Conservation (phyloP, 1,140 invertebrate species). For the Apolygus lucorum region DNA sequence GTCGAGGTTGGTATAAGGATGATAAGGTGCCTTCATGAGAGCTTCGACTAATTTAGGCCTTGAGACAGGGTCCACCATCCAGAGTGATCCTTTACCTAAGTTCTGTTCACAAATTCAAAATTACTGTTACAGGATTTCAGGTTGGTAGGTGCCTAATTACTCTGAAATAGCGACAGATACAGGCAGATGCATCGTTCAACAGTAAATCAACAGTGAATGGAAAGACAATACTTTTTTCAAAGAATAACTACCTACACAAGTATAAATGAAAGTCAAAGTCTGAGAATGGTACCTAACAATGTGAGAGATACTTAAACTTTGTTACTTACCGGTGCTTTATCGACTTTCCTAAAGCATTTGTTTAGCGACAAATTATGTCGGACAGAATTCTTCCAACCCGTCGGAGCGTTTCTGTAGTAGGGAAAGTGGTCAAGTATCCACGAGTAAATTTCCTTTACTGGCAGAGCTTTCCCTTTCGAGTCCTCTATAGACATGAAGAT, state of each 20-base stretch:
- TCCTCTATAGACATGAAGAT: conserved; percentile 98
- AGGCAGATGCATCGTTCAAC: no score
- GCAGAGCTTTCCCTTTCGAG: conserved; percentile 74
- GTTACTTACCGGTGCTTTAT: conserved; percentile 68
- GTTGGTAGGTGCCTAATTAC: no score
- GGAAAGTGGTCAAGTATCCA: conserved; percentile 96
- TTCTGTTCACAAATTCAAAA: conserved; percentile 49
- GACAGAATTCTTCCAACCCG: conserved; percentile 97
- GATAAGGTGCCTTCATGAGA: conserved; percentile 70
- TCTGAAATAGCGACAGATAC: no score
- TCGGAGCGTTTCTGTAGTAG: conserved; percentile 91
- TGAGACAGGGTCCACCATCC: conserved; percentile 88
- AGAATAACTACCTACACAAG: not conserved
- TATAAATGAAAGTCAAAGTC: no score
- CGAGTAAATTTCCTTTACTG: conserved; percentile 95
- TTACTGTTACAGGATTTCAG: no score
- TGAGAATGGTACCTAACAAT: conserved; percentile 8
- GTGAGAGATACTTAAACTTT: not conserved
- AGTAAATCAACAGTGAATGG: no score
- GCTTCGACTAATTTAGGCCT: conserved; percentile 77
- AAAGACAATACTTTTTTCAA: no score
- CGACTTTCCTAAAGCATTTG: conserved; percentile 95
- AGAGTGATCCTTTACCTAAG: conserved; percentile 86
- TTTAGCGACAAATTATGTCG: conserved; percentile 91
- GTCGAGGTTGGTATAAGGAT: conserved; percentile 52